Base-by-base conservation (phyloP, 2,888 invertebrate species). In the Polia nebulosa region DNA sequence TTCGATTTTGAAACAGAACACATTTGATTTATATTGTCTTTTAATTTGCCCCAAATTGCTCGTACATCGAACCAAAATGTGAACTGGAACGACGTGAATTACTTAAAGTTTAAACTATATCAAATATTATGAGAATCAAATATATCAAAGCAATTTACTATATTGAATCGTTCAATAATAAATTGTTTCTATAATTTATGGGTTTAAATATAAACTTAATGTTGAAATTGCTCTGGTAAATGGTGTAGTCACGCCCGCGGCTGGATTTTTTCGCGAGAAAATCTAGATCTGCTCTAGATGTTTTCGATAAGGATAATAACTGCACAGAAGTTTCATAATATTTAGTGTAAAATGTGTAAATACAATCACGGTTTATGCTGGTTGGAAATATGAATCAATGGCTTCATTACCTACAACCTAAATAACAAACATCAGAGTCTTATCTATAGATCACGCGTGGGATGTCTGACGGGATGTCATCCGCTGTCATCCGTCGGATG, bases 1-100 rank as follows among this genome's bases (percentile, higher is more conserved):
- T 95, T 94, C 71, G 91, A 88, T 95, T 94, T 94, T 92, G 94
- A 92, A 95, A 95, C 85, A 88, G 87, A 87, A 91, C 91, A 92
- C 89, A 93, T 93, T 91, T 89, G 88, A 91, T 91, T 89, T 90
- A 91, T 91, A 90, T 91, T 91, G 91, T 88, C 88, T 92, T 91
- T 92, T 91, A 91, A 94, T 92, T 89, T 85, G 87, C 82, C 83
- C 83, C 73, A 86, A 90, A 91, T 91, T 88, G 86, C 87, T 89
- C 73, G 76, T 63, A 80, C 80, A 84, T 85, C 80, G 70, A 77
- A 73, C 72, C 73, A 73, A 82, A 85, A 82, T 82, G 79, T 76
- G 76, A 83, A 71, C 71, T 74, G 61, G 59, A 76, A 75, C 67
- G 41, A 69, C 32, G 55, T 32, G 68, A 78, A 75, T 81, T 83